Conservation (phyloP, 2,888 invertebrate species). For the Capitulum mitella region DNA sequence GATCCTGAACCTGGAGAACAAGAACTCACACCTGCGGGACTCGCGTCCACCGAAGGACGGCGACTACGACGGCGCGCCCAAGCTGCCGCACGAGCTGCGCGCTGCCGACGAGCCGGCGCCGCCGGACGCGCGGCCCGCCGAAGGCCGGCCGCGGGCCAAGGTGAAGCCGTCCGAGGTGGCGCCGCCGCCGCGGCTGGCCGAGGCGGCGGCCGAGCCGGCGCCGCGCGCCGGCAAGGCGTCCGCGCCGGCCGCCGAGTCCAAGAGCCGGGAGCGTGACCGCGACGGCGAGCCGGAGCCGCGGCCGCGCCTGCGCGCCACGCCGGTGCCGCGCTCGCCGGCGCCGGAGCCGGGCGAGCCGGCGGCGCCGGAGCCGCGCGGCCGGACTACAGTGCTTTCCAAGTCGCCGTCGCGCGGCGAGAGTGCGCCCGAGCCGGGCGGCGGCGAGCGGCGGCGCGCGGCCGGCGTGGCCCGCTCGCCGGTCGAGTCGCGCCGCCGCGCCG, state of each 20-base stretch:
- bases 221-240: not conserved
- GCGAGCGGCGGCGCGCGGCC: not conserved
- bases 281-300: not conserved
- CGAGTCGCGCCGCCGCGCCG: not conserved
- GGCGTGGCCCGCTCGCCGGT: not conserved
- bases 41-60: not conserved
- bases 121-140: not conserved
- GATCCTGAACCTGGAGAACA: conserved; percentile 16
- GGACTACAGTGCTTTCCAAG: not conserved
- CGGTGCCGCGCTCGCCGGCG: not conserved
- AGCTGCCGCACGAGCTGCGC: not conserved
- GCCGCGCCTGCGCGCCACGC: not conserved
- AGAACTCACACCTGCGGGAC: conserved; percentile 6
- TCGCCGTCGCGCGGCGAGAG: not conserved
- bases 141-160: not conserved
- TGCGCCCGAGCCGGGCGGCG: not conserved
- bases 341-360: not conserved
- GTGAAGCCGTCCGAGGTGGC: not conserved
- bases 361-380: not conserved
- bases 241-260: not conserved
- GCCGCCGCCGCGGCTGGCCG: not conserved
- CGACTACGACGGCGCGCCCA: not conserved
- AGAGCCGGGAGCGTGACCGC: not conserved
- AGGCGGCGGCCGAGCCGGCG: not conserved
- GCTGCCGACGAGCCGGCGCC: not conserved